These are phyloP conservation scores for Hybos culiciformis DNA, from an alignment of 2,888 invertebrate species.

Conservation along the genomic window DNA sequence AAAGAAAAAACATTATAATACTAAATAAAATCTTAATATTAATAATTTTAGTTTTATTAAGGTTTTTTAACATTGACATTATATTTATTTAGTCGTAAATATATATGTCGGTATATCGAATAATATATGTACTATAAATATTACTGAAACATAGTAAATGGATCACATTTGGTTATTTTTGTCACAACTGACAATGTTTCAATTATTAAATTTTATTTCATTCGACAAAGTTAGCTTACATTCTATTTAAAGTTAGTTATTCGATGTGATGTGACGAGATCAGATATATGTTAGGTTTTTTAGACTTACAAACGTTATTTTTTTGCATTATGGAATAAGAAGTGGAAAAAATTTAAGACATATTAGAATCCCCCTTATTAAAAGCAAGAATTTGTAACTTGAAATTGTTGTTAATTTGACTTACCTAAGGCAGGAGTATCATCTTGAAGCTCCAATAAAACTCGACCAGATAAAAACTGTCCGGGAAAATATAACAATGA, in stretches of 20 bases:
- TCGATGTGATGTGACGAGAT: slow-evolving; percentile 1
- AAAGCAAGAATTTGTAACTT: neutral
- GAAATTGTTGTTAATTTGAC: neutral
- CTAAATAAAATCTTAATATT: too few species aligned
- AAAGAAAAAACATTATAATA: too few species aligned
- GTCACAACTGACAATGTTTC: too few species aligned
- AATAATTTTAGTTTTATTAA: too few species aligned
- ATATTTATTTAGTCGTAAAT: too few species aligned
- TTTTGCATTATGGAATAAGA: neutral
- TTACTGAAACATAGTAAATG: too few species aligned
- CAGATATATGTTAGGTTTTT: slow-evolving; percentile 4
- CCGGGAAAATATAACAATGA: slow-evolving; percentile 87
- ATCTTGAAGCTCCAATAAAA: slow-evolving; percentile 83
- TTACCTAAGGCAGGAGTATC: slow-evolving; percentile 59
- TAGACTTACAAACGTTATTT: slow-evolving; percentile 1
- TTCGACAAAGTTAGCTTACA: neutral
- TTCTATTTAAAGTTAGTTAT: slow-evolving; percentile 7
- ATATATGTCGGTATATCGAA: too few species aligned
- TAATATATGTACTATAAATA: too few species aligned
- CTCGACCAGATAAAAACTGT: slow-evolving; percentile 82
- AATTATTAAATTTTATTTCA: neutral
- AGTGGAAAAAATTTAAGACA: neutral
- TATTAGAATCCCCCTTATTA: neutral
- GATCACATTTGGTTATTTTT: too few species aligned
- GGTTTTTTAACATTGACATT: too few species aligned